phyloP scores from a whole-genome alignment of 2,797 vertebrate species.

The Propithecus deckenii region DNA sequence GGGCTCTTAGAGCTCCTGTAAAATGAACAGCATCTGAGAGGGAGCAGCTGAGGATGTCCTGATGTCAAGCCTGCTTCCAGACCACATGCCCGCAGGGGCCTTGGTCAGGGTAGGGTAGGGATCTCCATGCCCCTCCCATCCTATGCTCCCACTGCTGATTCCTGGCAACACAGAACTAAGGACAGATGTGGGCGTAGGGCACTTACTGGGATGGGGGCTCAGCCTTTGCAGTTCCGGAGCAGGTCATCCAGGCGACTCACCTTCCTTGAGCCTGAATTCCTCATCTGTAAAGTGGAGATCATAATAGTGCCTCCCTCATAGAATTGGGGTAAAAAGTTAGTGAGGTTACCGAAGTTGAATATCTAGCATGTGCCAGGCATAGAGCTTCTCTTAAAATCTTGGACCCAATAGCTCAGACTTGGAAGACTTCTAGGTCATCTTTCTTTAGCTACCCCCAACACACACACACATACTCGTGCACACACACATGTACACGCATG shows the following conservation, averaged over 20 bases:
- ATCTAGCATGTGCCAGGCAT: background rate
- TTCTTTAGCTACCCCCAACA: background rate
- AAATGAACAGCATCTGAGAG: background rate
- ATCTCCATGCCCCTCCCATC: background rate
- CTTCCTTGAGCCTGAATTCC: background rate
- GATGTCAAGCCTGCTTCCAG: background rate
- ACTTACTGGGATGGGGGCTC: background rate
- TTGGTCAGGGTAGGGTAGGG: background rate
- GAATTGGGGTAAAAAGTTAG: background rate
- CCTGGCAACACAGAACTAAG: background rate
- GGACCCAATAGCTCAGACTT: background rate
- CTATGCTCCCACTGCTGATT: background rate
- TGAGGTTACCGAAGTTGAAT: background rate
- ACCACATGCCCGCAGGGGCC: background rate
- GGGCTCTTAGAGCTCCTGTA: background rate
- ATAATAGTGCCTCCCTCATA: background rate
- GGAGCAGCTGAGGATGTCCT: background rate
- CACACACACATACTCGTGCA: background rate
- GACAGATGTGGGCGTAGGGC: background rate
- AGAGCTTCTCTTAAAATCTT: slow-evolving; percentile 40
- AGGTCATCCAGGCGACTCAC: background rate
- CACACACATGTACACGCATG: background rate
- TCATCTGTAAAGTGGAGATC: background rate
- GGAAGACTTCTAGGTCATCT: background rate
- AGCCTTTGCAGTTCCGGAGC: background rate